Conservation (phyloP, 2,113 vertebrate species). For the Irena cyanogastra region DNA sequence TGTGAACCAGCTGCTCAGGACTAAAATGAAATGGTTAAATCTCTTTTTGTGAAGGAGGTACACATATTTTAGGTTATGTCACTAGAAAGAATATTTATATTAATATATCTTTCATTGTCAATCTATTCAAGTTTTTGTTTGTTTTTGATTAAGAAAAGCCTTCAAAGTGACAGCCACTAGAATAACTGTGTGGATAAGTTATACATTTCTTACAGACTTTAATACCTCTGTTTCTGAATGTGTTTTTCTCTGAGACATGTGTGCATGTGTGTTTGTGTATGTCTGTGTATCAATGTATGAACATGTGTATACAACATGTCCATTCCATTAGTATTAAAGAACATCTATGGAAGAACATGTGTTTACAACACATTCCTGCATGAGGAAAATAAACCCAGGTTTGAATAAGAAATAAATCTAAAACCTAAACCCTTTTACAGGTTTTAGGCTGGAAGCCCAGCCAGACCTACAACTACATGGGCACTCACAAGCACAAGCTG, state of each 20-base stretch:
- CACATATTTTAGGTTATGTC: neutral
- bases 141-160: neutral
- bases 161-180: neutral
- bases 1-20: neutral
- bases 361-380: neutral
- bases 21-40: neutral
- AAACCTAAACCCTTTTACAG: neutral
- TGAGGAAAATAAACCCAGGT: neutral
- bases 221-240: neutral
- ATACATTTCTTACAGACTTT: neutral
- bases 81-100: neutral
- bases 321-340: neutral
- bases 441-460: neutral
- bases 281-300: neutral
- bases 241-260: neutral
- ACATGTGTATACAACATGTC: neutral
- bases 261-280: neutral
- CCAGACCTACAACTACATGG: neutral
- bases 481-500: neutral
- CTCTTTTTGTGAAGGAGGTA: neutral
- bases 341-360: neutral
- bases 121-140: neutral
- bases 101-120: neutral
- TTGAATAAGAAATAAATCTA: neutral
- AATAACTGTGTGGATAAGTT: neutral